Evolutionary conservation across 2,888 invertebrate genomes (phyloP).

Genomic region (Protonemura montana): DNA sequence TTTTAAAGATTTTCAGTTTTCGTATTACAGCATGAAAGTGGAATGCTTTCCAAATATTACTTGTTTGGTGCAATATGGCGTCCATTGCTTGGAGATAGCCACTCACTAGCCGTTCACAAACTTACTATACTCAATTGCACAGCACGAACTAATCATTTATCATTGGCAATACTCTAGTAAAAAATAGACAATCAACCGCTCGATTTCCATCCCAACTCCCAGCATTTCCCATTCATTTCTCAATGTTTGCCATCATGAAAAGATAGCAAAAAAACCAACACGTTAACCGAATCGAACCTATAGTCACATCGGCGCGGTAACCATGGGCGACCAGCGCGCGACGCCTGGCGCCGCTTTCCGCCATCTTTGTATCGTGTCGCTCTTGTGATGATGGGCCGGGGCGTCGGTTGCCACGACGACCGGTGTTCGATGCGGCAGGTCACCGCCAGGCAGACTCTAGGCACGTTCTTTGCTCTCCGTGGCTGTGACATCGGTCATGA

Average conservation of each 20-base stretch:
- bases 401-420: slow-evolving; percentile 37
- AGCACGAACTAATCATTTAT: background rate
- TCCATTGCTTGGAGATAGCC: no score
- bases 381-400: slow-evolving; percentile 37
- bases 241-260: background rate
- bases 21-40: no score
- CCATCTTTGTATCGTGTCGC: slow-evolving; percentile 37
- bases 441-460: background rate
- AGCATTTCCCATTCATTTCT: background rate
- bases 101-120: no score
- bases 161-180: background rate
- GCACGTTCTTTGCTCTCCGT: background rate
- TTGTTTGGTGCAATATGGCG: no score
- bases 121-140: background rate
- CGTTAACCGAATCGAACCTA: background rate
- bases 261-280: background rate
- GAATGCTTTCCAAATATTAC: no score
- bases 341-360: slow-evolving; percentile 40
- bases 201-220: background rate
- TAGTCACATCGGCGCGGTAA: background rate
- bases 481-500: background rate
- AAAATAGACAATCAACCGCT: background rate
- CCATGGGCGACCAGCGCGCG: background rate
- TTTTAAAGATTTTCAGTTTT: no score
- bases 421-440: background rate